Evolutionary conservation across 2,888 invertebrate genomes (phyloP).

Genomic region (Cabera pusaria): DNA sequence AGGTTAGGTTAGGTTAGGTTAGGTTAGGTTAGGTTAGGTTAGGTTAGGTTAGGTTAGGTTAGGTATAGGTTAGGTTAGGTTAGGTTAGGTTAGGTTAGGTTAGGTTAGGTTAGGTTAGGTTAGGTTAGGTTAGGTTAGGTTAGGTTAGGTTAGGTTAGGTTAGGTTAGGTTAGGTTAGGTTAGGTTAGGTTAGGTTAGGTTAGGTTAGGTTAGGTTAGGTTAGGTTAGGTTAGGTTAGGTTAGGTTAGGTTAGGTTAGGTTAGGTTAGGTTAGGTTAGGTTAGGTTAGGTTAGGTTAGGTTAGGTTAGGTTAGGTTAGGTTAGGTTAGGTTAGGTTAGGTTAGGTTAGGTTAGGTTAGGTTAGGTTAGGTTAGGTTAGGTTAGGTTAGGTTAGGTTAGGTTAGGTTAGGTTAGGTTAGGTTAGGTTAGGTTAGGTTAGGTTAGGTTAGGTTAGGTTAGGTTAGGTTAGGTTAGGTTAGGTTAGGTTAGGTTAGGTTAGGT

Average conservation of each 20-base stretch:
- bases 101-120: constrained; percentile 11
- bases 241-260: constrained; percentile 9
- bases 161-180: constrained; percentile 9
- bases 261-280: constrained; percentile 9
- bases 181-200: constrained; percentile 9
- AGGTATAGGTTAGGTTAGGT: too few relatives aligned
- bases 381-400: constrained; percentile 9
- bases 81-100: constrained; percentile 11
- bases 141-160: constrained; percentile 10
- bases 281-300: constrained; percentile 9
- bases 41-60: constrained; percentile 11
- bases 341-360: constrained; percentile 9
- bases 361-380: constrained; percentile 9
- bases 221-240: constrained; percentile 9
- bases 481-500: constrained; percentile 9
- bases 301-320: constrained; percentile 9
- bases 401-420: constrained; percentile 9
- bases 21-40: constrained; percentile 11
- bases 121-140: constrained; percentile 11
- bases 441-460: constrained; percentile 9
- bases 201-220: constrained; percentile 9
- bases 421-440: constrained; percentile 9
- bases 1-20: constrained; percentile 11
- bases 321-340: constrained; percentile 9
- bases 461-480: constrained; percentile 9